Base-by-base conservation (phyloP, 1,140 invertebrate genomes). In the Drosophila equinoxialis region DNA sequence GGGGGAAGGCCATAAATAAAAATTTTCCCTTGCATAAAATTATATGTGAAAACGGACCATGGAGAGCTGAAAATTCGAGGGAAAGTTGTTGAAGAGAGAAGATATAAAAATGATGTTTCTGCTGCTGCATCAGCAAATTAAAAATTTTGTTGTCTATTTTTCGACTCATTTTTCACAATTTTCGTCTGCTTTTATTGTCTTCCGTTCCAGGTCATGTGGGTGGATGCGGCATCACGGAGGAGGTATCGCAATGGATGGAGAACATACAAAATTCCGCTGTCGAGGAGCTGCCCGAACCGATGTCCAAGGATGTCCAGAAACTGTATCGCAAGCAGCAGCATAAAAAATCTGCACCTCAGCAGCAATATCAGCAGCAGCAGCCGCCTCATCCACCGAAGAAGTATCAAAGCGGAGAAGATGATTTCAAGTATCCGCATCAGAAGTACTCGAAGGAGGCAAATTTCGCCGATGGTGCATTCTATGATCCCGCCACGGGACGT, bases 191-290 rank as follows among this genome's bases (percentile, higher is more conserved):
- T 77, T 60, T 75, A 62, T 70, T 48, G 14, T 68, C 54, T 57
- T 42, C 42, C 59, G 58, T 71, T 85, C 13, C 90, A 96, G 96
- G 96, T 92, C 96, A 96, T 92, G 94, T 95, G 33, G 95, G 94
- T 71, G 97, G 97, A 7, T 98, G 97, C 93, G 98, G 97, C 51
- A 95, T 98, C 41, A 97, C 95, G 10, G 96, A 97, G 69, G 96
- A 97, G 67, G 94, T 98, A 26, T 94, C 95, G 65, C 94, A 97
- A 79, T 98, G 97, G 97, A 99, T 99, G 98, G 95, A 98, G 72
- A 94, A 94, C 71, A 95, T 99, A 76, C 97, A 98, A 92, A 97
- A 97, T 93, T 97, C 97, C 8, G 97, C 95, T 0, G 94, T 95
- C 39, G 91, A 92, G 71, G 91, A 92, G 75, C 72, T 92, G 58